Evolutionary conservation across 1,140 invertebrate genomes (phyloP), one percentile per base, ranked within the genome.

Genomic region (Lerema accius): DNA sequence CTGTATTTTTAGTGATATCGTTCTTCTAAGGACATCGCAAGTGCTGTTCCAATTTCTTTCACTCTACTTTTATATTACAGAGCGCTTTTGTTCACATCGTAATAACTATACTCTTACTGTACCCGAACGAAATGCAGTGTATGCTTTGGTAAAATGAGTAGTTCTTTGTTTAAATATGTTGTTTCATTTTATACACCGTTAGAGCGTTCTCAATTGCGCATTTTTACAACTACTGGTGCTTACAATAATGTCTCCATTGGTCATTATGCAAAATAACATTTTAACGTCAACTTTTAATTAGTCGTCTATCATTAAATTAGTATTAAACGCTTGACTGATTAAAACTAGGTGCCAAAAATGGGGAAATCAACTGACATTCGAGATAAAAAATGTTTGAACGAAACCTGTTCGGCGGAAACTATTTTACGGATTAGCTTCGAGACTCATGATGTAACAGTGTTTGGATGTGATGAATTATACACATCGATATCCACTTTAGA

Each of bases 381-480:
- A 67, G 68, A 73, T 76, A 76, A 76, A 63, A 73, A 63, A 63
- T 65, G 15, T 45, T 58, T 45, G 28, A 61, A 53, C 32, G 28
- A 55, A 71, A 76, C 66, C 71, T 26, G 71, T 71, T 67, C 35
- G n/a, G 17, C 50, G 23, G 60, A 65, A 67, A 63, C 58, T 55
- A 50, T 65, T 63, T 66, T 77, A 66, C 73, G 71, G 65, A 68
- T 59, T 45, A 63, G 39, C 53, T 71, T 63, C 65, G 69, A 67
- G 71, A 71, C 71, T 71, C 66, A 68, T 65, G 69, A 70, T 67
- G 69, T 77, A 74, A 74, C 74, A 69, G 68, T 77, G 64, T 71
- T 65, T 63, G 28, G 53, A 62, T 28, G 7, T 58, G 68, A 71
- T 65, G 69, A 67, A 65, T 53, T 64, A 67, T 73, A 63, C 63